Base-by-base conservation (phyloP, 2,113 vertebrate genomes). In the Protobothrops mucrosquamatus region DNA sequence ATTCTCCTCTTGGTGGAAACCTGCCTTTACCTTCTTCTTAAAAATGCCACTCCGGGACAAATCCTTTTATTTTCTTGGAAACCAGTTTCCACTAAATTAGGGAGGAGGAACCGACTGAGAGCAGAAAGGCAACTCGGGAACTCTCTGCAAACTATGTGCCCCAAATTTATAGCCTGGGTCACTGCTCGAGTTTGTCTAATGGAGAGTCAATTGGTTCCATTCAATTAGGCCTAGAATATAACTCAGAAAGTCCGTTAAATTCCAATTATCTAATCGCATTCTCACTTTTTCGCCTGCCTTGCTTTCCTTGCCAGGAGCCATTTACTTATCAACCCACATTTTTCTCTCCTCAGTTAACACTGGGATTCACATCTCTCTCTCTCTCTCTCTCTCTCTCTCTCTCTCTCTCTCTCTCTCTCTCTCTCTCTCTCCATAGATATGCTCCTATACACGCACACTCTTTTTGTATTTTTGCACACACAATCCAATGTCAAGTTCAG, bases 211-310 rank as follows among this genome's bases (percentile, higher is more conserved):
- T 93, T 86, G 92, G 92, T 90, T 93, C 85, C 85, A 90, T 93
- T 93, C 92, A 93, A 93, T 93, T 93, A 93, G 92, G 88, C 55
- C 88, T n/a, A 61, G 92, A 93, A 90, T 93, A 86, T 93, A 93
- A 93, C 88, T 93, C 92, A 90, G 92, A 93, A 93, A 93, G 92
- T 93, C 92, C 88, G 55, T 93, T 93, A 93, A 93, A 93, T 93
- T 93, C 87, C 88, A 90, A 93, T 93, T 93, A 93, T 93, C 88
- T 24, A 51, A 52, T 43, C 88, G 88, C 4, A 39, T 61, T 46
- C 69, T 74, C 69, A 23, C 88, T 18, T 59, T 57, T 61, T 34
- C 54, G 59, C 20, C n/a, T 20, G 74, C n/a, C 88, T 61, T 11
- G 23, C 55, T 56, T 48, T 48, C 55, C 69, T 23, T 39, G 18